phyloP scores from a whole-genome alignment of 1,140 invertebrate genomes.

The Cardiocondyla obscurior region DNA sequence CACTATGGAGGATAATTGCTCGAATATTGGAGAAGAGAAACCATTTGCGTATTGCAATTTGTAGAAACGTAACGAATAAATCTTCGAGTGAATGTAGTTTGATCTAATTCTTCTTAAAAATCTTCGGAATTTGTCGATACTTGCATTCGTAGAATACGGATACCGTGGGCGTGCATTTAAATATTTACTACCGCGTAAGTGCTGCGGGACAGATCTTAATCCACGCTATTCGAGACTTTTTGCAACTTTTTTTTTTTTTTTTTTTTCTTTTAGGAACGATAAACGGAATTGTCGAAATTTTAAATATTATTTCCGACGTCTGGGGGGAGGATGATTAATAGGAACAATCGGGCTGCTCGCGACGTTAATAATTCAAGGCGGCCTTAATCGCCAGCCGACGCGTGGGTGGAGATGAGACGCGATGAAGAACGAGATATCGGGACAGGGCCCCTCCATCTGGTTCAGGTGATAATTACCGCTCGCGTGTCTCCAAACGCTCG shows the following conservation, averaged over 20 bases:
- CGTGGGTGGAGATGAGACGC: slow-evolving; percentile 55
- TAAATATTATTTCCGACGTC: background rate
- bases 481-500: slow-evolving; percentile 72
- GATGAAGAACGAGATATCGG: slow-evolving; percentile 64
- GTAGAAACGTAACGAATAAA: background rate
- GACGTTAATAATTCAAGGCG: slow-evolving; percentile 20
- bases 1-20: background rate
- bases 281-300: background rate
- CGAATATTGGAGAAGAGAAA: background rate
- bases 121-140: background rate
- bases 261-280: background rate
- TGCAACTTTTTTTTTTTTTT: background rate
- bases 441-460: slow-evolving; percentile 59
- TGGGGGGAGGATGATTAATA: background rate
- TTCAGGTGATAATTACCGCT: slow-evolving; percentile 70
- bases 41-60: background rate
- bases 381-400: slow-evolving; percentile 60
- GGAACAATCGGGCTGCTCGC: background rate
- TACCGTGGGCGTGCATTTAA: background rate
- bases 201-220: background rate
- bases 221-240: background rate
- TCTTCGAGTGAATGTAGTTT: slow-evolving; percentile 2
- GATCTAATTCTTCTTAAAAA: background rate
- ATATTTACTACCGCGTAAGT: background rate
- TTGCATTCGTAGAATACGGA: background rate